Conservation (phyloP, 2,797 vertebrate genomes). For the Premnoplex brunnescens region DNA sequence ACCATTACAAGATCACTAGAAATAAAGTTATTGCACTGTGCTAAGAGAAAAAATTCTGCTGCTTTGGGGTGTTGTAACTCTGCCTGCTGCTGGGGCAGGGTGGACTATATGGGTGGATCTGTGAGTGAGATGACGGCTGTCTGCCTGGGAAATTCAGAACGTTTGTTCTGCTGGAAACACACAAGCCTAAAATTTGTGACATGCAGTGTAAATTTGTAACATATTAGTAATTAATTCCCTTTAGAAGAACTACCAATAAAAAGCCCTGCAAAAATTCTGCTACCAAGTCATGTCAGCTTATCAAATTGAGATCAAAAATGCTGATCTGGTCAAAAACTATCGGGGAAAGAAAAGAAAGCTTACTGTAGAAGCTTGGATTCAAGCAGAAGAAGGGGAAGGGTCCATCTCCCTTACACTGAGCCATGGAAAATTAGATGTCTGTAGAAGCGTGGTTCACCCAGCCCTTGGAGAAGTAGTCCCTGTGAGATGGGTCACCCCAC, state of each 20-base stretch:
- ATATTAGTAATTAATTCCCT: not conserved
- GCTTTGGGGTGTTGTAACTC: not conserved
- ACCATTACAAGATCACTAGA: not conserved
- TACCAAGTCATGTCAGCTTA: not conserved
- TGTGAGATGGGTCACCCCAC: not conserved
- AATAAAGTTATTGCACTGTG: not conserved
- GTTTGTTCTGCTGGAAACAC: slow-evolving; percentile 3
- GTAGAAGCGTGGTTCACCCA: not conserved
- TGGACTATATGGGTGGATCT: slow-evolving; percentile 3
- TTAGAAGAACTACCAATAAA: not conserved
- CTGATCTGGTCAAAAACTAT: not conserved
- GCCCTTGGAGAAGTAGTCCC: not conserved
- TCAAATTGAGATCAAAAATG: not conserved
- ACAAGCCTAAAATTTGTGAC: not conserved
- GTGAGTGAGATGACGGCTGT: not conserved
- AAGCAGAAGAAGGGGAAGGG: not conserved
- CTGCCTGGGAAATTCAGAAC: not conserved
- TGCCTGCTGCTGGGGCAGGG: not conserved
- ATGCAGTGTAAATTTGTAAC: not conserved
- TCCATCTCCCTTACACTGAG: fast-evolving
- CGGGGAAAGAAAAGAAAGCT: not conserved
- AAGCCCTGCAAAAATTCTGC: not conserved
- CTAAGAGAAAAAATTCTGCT: not conserved
- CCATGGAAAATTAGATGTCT: not conserved
- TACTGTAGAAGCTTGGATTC: not conserved